Base-by-base conservation (phyloP, 2,113 vertebrate species). In the Odocoileus virginianus region DNA sequence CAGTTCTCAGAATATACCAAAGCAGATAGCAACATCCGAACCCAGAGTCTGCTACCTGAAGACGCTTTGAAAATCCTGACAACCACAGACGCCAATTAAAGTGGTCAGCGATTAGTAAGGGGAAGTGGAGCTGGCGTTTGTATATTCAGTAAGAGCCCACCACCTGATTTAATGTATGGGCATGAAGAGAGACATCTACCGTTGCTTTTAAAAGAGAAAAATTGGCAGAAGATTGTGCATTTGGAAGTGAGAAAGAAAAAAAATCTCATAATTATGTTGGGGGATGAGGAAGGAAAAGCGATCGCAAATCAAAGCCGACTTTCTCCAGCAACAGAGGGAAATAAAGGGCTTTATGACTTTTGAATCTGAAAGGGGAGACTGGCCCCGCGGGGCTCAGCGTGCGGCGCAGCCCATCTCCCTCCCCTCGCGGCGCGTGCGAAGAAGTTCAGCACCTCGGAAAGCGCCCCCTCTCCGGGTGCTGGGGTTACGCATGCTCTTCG, bases 401-500 rank as follows among this genome's bases (percentile, higher is more conserved):
- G 15, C 47, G 0, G 43, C 27, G 7, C 27, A 0, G 57, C 36
- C 25, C 25, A 7, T 13, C 30, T 2, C 17, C 16, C 28, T 79
- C 28, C 50, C 25, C 0, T 3, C 0, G 6, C 7, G 2, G 33
- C 16, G 17, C 33, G 64, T 5, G 67, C 21, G 40, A 78, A 11
- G 17, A 76, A 78, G 71, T 97, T 98, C 99, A 99, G 99, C 95
- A 99, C 99, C 99, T 90, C 92, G 99, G 99, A 99, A 98, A 99
- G 99, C 98, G 98, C 96, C 98, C 74, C 47, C 64, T 30, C 45
- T 7, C 23, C 0, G 0, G 0, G 27, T 9, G 4, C 2, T 0
- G 71, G 23, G 58, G 19, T 67, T 85, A 98, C 98, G 98, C 99
- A 98, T 98, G 98, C 98, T 96, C 98, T 83, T 33, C 57, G 92